phyloP scores from a whole-genome alignment of 1,140 invertebrate genomes.

The Bicyclus anynana region DNA sequence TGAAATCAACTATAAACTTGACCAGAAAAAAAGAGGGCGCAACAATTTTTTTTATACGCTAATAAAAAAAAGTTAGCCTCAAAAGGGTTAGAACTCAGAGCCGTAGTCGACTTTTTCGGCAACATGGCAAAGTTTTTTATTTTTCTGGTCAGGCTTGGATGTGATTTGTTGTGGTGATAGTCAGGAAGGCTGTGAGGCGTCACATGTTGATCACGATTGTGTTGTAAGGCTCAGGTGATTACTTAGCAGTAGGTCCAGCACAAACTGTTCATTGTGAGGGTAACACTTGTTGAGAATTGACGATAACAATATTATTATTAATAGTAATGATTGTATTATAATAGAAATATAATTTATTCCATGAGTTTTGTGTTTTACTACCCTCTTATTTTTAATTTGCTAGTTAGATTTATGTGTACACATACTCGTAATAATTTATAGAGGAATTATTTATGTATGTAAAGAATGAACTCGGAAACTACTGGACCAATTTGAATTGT shows the following conservation, averaged over 20 bases:
- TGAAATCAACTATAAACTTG: slow-evolving; percentile 25
- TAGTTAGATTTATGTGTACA: too few relatives aligned
- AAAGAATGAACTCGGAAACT: too few relatives aligned
- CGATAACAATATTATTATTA: slow-evolving; percentile 57
- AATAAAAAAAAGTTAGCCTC: too few relatives aligned
- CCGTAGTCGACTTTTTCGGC: too few relatives aligned
- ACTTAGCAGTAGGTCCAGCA: slow-evolving; percentile 50
- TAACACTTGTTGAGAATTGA: slow-evolving; percentile 65
- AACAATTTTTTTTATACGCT: too few relatives aligned
- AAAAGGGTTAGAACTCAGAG: too few relatives aligned
- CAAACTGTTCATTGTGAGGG: slow-evolving; percentile 61
- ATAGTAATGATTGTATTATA: slow-evolving; percentile 64
- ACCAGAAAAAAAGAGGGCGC: too few relatives aligned
- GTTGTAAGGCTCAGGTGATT: slow-evolving; percentile 18
- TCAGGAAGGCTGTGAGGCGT: slow-evolving; percentile 51
- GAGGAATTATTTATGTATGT: too few relatives aligned
- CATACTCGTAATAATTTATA: too few relatives aligned
- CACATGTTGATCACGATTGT: slow-evolving; percentile 24
- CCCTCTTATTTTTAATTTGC: not conserved
- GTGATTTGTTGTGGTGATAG: slow-evolving; percentile 30
- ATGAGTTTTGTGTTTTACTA: slow-evolving; percentile 29
- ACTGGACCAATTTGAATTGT: too few relatives aligned
- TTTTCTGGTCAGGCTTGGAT: too few relatives aligned
- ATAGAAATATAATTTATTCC: slow-evolving; percentile 74
- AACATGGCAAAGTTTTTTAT: too few relatives aligned